Conservation (phyloP, 53 echinoderm and acorn worm species). For the Zoroaster sp. region DNA sequence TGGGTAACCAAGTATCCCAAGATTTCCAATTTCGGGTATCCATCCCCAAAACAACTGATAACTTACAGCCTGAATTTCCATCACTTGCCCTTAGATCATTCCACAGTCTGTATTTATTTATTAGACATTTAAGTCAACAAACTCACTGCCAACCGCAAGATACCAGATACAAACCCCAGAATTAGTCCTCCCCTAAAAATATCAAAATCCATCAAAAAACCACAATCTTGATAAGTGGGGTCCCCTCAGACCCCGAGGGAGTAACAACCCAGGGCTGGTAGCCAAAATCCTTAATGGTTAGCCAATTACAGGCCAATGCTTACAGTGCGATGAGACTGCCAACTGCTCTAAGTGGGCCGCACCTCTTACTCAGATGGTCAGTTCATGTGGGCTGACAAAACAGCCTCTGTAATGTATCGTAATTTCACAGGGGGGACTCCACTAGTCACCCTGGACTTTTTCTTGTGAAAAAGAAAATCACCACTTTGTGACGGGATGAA, state of each 20-base stretch:
- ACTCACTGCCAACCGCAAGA: constrained; percentile 1
- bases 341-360: not conserved
- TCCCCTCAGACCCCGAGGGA: not conserved
- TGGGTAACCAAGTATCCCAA: too few species aligned
- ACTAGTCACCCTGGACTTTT: not conserved
- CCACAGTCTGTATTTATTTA: constrained; percentile 4
- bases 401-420: not conserved
- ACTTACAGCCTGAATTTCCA: not conserved
- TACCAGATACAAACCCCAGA: not conserved
- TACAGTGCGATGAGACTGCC: not conserved
- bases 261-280: not conserved
- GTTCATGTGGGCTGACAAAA: too few species aligned
- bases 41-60: too few species aligned
- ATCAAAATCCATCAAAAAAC: not conserved
- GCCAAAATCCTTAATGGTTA: not conserved
- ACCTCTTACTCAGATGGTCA: too few species aligned
- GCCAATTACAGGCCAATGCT: not conserved
- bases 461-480: not conserved
- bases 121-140: constrained; percentile 23
- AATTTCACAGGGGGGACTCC: not conserved
- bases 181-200: not conserved
- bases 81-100: not conserved
- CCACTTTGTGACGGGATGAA: not conserved
- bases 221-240: too few species aligned
- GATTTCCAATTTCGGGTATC: too few species aligned